Percentiles rank a stretch among this genome's conserved stretches.
These are phyloP conservation scores for Zeugodacus cucurbitae DNA, from an alignment of 1,140 invertebrate species.

Conservation along the genomic window DNA sequence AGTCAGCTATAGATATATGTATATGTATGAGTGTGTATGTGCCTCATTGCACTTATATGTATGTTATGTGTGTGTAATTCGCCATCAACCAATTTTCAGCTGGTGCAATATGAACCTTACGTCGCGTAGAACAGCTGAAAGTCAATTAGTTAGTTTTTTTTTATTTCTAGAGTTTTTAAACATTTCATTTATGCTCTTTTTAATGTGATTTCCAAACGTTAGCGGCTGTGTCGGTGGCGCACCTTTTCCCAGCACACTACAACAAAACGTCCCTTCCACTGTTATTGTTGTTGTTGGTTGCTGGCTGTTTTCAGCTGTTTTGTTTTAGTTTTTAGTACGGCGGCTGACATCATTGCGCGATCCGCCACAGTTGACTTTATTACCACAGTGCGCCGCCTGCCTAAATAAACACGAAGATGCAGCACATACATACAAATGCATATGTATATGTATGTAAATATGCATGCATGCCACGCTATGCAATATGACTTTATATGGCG, in stretches of 20 bases:
- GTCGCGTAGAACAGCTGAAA: background rate
- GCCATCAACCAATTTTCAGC: background rate
- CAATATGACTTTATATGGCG: background rate
- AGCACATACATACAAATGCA: background rate
- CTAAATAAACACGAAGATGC: background rate
- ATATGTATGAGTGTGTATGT: background rate
- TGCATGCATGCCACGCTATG: background rate
- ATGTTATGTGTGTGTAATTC: background rate
- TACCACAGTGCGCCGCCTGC: background rate
- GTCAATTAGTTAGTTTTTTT: background rate
- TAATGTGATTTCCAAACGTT: conserved; percentile 9
- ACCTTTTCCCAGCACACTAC: background rate
- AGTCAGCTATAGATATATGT: background rate
- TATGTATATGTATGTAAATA: background rate
- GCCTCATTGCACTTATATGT: background rate
- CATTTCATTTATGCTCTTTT: conserved; percentile 11
- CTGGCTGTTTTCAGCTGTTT: conserved; percentile 21
- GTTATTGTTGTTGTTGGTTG: no score
- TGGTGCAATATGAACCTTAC: conserved; percentile 9
- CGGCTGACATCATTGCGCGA: background rate
- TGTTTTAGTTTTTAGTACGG: conserved; percentile 1
- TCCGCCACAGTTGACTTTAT: background rate
- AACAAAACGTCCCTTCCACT: background rate
- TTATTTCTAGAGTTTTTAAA: background rate
- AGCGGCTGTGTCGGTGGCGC: background rate